Evolutionary conservation across 1,140 invertebrate species (phyloP), one percentile per base, ranked within the genome.

Genomic region (Drosophila ambigua): DNA sequence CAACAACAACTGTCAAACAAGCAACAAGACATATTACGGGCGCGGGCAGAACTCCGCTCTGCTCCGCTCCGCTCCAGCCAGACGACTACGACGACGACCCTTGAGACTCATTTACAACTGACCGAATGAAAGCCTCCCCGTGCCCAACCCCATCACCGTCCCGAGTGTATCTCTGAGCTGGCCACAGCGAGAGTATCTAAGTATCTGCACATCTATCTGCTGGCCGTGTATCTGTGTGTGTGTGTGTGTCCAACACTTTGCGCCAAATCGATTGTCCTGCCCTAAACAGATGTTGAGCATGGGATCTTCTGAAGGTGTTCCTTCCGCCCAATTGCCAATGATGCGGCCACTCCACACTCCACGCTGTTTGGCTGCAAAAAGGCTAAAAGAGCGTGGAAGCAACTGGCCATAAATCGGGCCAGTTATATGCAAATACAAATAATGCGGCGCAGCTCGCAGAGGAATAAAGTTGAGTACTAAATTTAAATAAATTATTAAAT

Each of bases 1-100:
- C 83, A 90, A 72, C 79, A 90, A 84, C 87, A 90, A 90, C 87
- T 90, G 88, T 90, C 87, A 90, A 90, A 90, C 87, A 90, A 90
- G 83, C 82, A 90, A 90, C 77, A 83, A 90, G 87, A 90, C 88
- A 90, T 90, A 88, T 90, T 90, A 75, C 82, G 82, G 83, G 74
- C 69, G 82, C 74, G 66, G 78, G 78, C 46, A 64, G 72, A 57
- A 54, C 39, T 44, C 43, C 41, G 52, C 23, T 46, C 44, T 71
- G 23, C 26, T 28, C 26, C 23, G 31, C 31, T 31, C 31, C 8
- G 31, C 8, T 31, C 8, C 31, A 9, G 31, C 31, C 31, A 31
- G 31, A 31, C 31, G 31, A 31, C 31, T 8, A 31, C 31, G 8
- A 31, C 54, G 48, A 57, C 58, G 60, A 43, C 82, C 74, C 82